Evolutionary conservation across 2,797 vertebrate species (phyloP), one percentile per base, ranked within the genome.

Genomic region (Ambastaia sidthimunki): DNA sequence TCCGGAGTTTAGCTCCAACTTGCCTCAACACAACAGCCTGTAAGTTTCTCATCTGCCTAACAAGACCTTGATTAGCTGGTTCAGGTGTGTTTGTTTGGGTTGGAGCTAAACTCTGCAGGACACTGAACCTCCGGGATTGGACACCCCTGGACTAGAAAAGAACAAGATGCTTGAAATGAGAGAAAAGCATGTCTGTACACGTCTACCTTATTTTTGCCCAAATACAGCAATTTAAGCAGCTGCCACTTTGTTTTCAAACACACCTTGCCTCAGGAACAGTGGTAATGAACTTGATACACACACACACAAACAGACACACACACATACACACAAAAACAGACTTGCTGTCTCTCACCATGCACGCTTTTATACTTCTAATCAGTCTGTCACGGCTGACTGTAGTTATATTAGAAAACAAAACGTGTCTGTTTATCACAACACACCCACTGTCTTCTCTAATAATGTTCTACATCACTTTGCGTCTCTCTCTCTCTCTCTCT

Each of bases 321-420:
- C 25, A 12, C 74, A 80, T 62, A 77, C 77, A 70, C 28, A 11
- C 76, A 79, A 76, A 71, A 76, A 71, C 25, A 12, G 70, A 55
- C 23, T 55, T 37, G 31, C 28, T 65, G 19, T 28, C 41, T 66
- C 85, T 85, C 85, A 90, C 85, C 88, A 88, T 86, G 83, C 86
- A 84, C 85, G 84, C 57, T 63, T 86, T 82, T 81, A 57, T 82
- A 66, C 11, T 76, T 82, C 81, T 93, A 93, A 93, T 90, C 86
- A 93, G 91, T 86, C 89, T 86, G 89, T 89, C 89, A 88, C 68
- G 81, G 85, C 84, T 71, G 74, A 89, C 81, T 88, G 84, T 83
- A 84, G 55, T 71, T 54, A 77, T 82, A 91, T 92, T 92, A 92
- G 91, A 84, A 48, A 86, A 89, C 81, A 78, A 81, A 79, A 71